Conservation (phyloP, 2,888 invertebrate species). For the Magallana nippona region DNA sequence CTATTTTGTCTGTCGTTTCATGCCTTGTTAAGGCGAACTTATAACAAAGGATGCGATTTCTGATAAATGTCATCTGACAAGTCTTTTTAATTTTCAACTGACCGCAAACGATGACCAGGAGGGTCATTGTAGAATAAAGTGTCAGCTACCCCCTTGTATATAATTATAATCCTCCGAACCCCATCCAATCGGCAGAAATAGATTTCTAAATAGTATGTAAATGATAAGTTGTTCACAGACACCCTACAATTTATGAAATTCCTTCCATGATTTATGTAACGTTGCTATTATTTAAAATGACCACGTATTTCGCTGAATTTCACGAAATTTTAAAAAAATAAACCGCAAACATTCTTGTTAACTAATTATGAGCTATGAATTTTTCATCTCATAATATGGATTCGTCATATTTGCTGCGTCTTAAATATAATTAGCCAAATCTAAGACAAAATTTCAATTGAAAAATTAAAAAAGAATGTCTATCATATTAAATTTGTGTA, state of each 20-base stretch:
- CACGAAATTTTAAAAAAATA: background rate
- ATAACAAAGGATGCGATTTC: background rate
- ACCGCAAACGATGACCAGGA: slow-evolving; percentile 20
- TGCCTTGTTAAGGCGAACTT: slow-evolving; percentile 11
- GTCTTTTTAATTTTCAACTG: slow-evolving; percentile 33
- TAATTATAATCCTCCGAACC: background rate
- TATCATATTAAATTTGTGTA: too few species aligned
- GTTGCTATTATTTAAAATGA: background rate
- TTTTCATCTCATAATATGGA: too few species aligned
- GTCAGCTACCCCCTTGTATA: background rate
- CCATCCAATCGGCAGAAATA: background rate
- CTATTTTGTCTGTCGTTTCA: slow-evolving; percentile 23
- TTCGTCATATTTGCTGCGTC: too few species aligned
- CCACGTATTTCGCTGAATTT: background rate
- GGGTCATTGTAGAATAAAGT: background rate
- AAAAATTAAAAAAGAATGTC: too few species aligned
- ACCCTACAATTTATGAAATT: slow-evolving; percentile 18
- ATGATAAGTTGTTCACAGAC: slow-evolving; percentile 23
- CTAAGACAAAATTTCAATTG: too few species aligned
- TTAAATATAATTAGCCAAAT: too few species aligned
- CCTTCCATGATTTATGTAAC: slow-evolving; percentile 22
- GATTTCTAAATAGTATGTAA: slow-evolving; percentile 4
- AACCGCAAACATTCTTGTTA: background rate
- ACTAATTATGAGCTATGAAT: background rate
- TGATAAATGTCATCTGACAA: slow-evolving; percentile 30